phyloP scores from a whole-genome alignment of 1,140 invertebrate species.

The Drosophila burlai region DNA sequence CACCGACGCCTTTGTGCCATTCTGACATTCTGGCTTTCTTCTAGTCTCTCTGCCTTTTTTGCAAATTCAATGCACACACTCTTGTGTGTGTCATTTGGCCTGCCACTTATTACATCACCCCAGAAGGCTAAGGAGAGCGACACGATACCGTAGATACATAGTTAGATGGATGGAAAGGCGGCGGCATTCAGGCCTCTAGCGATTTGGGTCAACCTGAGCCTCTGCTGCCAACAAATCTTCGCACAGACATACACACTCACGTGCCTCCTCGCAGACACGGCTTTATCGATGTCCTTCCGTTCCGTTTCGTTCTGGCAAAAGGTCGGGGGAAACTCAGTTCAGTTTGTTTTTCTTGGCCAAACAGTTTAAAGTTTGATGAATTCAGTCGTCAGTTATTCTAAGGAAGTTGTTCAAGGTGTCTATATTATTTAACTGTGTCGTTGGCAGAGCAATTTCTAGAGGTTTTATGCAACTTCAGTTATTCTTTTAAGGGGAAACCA shows the following conservation, averaged over 20 bases:
- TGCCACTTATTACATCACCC: constrained; percentile 77
- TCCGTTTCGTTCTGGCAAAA: constrained; percentile 1
- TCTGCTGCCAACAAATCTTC: constrained; percentile 49
- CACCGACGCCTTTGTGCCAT: neutral
- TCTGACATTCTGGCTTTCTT: neutral
- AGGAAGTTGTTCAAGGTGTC: constrained; percentile 7
- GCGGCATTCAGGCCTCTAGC: constrained; percentile 39
- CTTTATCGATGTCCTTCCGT: constrained; percentile 42
- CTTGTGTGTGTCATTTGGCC: constrained; percentile 67
- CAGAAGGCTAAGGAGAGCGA: constrained; percentile 26
- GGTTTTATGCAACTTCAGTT: neutral
- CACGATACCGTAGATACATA: constrained; percentile 51
- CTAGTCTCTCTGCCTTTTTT: neutral
- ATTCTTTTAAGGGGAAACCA: neutral
- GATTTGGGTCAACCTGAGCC: constrained; percentile 69
- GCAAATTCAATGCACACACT: constrained; percentile 69
- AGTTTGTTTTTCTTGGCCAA: constrained; percentile 38
- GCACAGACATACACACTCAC: constrained; percentile 15
- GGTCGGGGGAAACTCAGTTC: constrained; percentile 7
- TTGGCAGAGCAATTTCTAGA: neutral
- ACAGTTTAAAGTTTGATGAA: constrained; percentile 38
- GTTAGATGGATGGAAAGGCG: constrained; percentile 4
- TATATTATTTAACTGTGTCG: constrained; percentile 26
- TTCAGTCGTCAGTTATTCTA: constrained; percentile 24
- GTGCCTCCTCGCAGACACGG: constrained; percentile 3